Base-by-base conservation (phyloP, 2,888 invertebrate species). In the Agriopis leucophaearia region DNA sequence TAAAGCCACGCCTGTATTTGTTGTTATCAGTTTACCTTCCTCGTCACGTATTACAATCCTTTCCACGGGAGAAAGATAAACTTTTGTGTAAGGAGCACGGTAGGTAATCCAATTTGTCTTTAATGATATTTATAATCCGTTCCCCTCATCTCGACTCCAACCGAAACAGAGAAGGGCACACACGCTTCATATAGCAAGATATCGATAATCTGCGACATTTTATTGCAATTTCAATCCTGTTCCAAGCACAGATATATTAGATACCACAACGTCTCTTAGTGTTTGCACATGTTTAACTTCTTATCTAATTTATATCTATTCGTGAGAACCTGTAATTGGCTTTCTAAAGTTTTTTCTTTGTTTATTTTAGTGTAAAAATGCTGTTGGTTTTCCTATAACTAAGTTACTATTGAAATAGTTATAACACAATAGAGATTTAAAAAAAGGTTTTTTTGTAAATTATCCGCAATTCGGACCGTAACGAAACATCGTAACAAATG, bases 51-150 rank as follows among this genome's bases (percentile, higher is more conserved):
- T 40, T 44, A 60, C 66, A 71, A 74, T 71, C 70, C 69, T 69
- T 70, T 72, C 55, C 59, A 64, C 58, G 38, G 47, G 4, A 52
- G 58, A 45, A 38, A 73, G 69, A 69, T 63, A 69, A 66, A 63
- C 64, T 67, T 65, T 58, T 50, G 69, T 69, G 50, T 68, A 63
- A 61, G 45, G 58, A 65, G 71, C 64, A 59, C 70, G 48, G 69
- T 70, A 74, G 48, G 69, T 70, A 74, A 71, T 72, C 68, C 71
- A 74, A 73, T 74, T 74, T 71, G 69, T 58, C 68, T 70, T 56
- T 63, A 66, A 64, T 67, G 69, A 72, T 73, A 74, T 73, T 73
- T 72, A 70, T 69, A 71, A 72, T 71, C 61, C 69, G 62, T 58
- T 62, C 72, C 69, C 71, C 71, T 66, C 69, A 55, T 64, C 67